These are phyloP conservation scores for Cepaea nemoralis DNA, from an alignment of 1,140 invertebrate genomes.

Conservation along the genomic window DNA sequence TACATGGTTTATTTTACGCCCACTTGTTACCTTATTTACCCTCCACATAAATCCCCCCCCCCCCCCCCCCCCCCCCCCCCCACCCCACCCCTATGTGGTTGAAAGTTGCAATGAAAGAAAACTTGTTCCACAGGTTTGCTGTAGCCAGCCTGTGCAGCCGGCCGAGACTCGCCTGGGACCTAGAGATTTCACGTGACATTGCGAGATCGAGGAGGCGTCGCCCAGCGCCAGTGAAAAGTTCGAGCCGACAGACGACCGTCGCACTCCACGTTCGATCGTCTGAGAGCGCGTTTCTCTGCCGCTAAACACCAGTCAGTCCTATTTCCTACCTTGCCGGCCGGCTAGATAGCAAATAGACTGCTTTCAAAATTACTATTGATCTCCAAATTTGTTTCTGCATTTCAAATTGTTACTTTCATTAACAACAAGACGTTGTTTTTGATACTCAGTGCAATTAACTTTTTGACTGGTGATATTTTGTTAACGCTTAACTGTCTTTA, in stretches of 20 bases:
- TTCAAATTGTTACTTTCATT: neutral
- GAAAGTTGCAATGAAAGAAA: neutral
- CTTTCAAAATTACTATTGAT: neutral
- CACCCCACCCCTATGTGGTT: too few species aligned
- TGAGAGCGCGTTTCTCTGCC: neutral
- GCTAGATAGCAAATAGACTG: conserved; percentile 4
- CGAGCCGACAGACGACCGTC: neutral
- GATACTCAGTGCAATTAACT: neutral
- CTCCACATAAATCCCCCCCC: neutral
- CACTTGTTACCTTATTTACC: neutral
- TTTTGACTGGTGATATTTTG: neutral
- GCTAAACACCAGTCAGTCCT: neutral
- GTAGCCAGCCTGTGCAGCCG: neutral
- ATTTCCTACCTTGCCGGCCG: conserved; percentile 16
- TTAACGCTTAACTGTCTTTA: too few species aligned
- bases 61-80: too few species aligned
- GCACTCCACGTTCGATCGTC: conserved; percentile 4
- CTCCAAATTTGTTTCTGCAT: neutral
- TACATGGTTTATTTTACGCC: too few species aligned
- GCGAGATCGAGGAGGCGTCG: neutral
- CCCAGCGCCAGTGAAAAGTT: neutral
- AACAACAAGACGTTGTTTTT: conserved; percentile 2
- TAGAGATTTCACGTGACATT: neutral
- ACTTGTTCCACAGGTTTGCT: neutral
- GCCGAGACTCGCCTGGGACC: too few species aligned